Base-by-base conservation (phyloP, 2,888 invertebrate genomes). In the Holacanthella duospinosa region DNA sequence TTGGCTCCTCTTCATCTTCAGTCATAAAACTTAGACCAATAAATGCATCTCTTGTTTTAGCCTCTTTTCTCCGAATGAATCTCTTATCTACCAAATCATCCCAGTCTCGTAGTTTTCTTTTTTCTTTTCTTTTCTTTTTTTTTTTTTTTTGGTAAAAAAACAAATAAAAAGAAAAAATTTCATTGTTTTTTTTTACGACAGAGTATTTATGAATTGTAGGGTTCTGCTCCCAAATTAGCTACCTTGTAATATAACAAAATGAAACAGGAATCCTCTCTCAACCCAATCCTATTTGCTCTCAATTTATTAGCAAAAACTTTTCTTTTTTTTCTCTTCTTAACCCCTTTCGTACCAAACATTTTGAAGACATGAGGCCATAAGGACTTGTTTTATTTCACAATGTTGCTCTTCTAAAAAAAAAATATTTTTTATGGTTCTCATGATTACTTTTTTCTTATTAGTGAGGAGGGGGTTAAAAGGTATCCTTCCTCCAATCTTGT, bases 401-500 rank as follows among this genome's bases (percentile, higher is more conserved):
- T n/a, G 6, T 9, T 48, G 21, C n/a, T n/a, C n/a, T n/a, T n/a
- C n/a, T n/a, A n/a, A n/a, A n/a, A n/a, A n/a, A n/a, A n/a, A 21
- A 21, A 48, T 9, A 48, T 48, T 48, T 48, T 48, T 48, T 48
- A 48, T 48, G 48, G n/a, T 21, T 48, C 48, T 48, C 48, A 48
- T 48, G 48, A 48, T 48, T 48, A 48, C 48, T 48, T 48, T 48
- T 48, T 48, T 48, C 21, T 48, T n/a, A 36, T 36, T 36, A n/a
- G n/a, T n/a, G n/a, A n/a, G n/a, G n/a, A n/a, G n/a, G n/a, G 21
- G 12, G n/a, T 9, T 48, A 16, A 4, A 4, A 9, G 36, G 36
- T 36, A 16, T 48, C 21, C 48, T 9, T 21, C 48, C n/a, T 48
- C 48, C 6, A 36, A 48, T 48, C 48, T 48, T 48, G 19, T 21